Evolutionary conservation across 2,888 invertebrate species (phyloP).

Genomic region (Zygogramma bicolorata): DNA sequence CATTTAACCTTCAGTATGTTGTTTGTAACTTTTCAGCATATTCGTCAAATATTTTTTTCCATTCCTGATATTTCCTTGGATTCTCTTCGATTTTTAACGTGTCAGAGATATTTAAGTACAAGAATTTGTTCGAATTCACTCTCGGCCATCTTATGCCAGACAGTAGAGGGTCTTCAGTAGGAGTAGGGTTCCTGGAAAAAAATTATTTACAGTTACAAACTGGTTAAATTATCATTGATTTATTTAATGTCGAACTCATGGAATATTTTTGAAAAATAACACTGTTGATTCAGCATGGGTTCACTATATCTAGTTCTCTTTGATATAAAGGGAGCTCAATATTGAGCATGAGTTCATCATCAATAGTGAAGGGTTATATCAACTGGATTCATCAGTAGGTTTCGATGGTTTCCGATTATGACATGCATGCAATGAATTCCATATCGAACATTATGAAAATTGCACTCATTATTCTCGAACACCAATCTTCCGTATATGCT

Average conservation of each 20-base stretch:
- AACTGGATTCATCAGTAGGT: too few species aligned
- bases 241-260: not conserved
- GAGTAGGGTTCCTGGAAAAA: slow-evolving; percentile 20
- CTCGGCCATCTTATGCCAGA: slow-evolving; percentile 1
- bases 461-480: too few species aligned
- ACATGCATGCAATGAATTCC: too few species aligned
- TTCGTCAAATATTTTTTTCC: slow-evolving; percentile 15
- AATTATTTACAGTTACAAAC: not conserved
- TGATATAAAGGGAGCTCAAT: too few species aligned
- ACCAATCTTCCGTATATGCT: too few species aligned
- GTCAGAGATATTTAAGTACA: slow-evolving; percentile 12
- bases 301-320: too few species aligned
- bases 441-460: too few species aligned
- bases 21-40: slow-evolving; percentile 23
- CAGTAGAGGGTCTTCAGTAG: not conserved
- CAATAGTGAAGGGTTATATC: too few species aligned
- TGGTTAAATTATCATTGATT: not conserved
- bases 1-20: slow-evolving; percentile 13
- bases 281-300: too few species aligned
- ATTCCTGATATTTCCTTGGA: slow-evolving; percentile 11
- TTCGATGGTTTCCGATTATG: too few species aligned
- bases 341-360: too few species aligned
- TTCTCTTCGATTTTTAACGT: not conserved
- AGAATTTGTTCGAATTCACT: slow-evolving; percentile 12
- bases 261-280: too few species aligned